Conservation (phyloP, 2,888 invertebrate species). For the Noctuana brunneofusca region DNA sequence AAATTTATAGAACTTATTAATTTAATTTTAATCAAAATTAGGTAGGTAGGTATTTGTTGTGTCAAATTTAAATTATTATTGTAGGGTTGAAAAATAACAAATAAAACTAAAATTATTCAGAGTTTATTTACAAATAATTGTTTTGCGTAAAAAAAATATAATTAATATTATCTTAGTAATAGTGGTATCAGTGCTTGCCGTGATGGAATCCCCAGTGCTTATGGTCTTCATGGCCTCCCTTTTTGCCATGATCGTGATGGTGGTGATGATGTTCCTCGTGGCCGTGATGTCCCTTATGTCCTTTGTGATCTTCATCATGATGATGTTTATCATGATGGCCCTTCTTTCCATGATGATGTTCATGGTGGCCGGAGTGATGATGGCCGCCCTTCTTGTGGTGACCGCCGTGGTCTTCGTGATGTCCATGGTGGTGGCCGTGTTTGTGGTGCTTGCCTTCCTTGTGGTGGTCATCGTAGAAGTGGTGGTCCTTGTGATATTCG, state of each 20-base stretch:
- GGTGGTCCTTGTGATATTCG: slow-evolving; percentile 93
- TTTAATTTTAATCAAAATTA: neutral
- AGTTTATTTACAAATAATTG: slow-evolving; percentile 72
- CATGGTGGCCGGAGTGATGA: slow-evolving; percentile 89
- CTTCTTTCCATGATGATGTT: slow-evolving; percentile 90
- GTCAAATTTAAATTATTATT: neutral
- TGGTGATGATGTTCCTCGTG: slow-evolving; percentile 89
- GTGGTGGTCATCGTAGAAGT: slow-evolving; percentile 94
- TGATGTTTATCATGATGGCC: slow-evolving; percentile 93
- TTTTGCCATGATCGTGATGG: slow-evolving; percentile 90
- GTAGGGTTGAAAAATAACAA: neutral
- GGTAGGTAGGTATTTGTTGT: too few relatives aligned
- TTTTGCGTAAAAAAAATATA: slow-evolving; percentile 51
- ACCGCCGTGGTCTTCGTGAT: slow-evolving; percentile 89
- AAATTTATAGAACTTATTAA: neutral
- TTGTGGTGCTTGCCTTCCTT: slow-evolving; percentile 93
- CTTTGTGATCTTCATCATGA: slow-evolving; percentile 91
- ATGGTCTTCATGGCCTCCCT: slow-evolving; percentile 88
- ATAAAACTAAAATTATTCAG: neutral
- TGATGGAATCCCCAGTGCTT: slow-evolving; percentile 89
- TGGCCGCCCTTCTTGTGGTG: slow-evolving; percentile 91
- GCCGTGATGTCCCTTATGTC: slow-evolving; percentile 90
- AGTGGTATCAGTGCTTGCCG: slow-evolving; percentile 74
- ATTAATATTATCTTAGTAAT: slow-evolving; percentile 57
- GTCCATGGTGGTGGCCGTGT: slow-evolving; percentile 89